Base-by-base conservation (phyloP, 2,888 invertebrate genomes). In the Phorcus lineatus region DNA sequence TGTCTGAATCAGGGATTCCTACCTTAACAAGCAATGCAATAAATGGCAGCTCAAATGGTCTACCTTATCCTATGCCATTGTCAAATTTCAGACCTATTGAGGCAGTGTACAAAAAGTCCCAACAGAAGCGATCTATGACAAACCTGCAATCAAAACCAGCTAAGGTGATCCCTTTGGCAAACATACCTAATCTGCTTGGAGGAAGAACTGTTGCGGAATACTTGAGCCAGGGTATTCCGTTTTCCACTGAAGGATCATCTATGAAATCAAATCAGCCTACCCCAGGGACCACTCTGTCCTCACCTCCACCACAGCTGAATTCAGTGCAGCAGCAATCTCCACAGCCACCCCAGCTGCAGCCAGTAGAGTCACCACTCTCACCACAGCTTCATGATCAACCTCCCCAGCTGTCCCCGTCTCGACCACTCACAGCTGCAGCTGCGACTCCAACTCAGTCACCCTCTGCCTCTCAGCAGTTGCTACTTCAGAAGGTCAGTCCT, bases 61-160 rank as follows among this genome's bases (percentile, higher is more conserved):
- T 47, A 11, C 47, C 47, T 6, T 47, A 47, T 13, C 47, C 47
- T 47, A 11, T 47, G 47, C 13, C 67, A 67, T 19, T 36, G n/a
- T 17, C 17, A 17, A 67, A 24, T 28, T 67, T 74, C 24, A 74
- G 52, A 47, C 74, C 74, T 22, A 74, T 74, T 22, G 74, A 40
- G 19, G 74, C 74, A 22, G 52, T 74, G 13, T 74, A 74, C 52
- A 40, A 74, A 53, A 74, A 74, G 53, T 74, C 74, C n/a, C 47
- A 52, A 52, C 47, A 74, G 52, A 74, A 74, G 28, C 47, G 74
- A 22, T 22, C 52, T 22, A 47, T 74, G 19, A 19, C 74, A 40
- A 24, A 40, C 22, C 24, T 52, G 16, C 47, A 74, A 19, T 22
- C 17, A 52, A 47, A 74, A 22, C 47, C 74, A 11, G 40, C 74